A percentile compares a stretch with the other conserved stretches of the same genome.
phyloP scores from a whole-genome alignment of 2,113 vertebrate genomes.

The Dunckerocampus dactyliophorus region DNA sequence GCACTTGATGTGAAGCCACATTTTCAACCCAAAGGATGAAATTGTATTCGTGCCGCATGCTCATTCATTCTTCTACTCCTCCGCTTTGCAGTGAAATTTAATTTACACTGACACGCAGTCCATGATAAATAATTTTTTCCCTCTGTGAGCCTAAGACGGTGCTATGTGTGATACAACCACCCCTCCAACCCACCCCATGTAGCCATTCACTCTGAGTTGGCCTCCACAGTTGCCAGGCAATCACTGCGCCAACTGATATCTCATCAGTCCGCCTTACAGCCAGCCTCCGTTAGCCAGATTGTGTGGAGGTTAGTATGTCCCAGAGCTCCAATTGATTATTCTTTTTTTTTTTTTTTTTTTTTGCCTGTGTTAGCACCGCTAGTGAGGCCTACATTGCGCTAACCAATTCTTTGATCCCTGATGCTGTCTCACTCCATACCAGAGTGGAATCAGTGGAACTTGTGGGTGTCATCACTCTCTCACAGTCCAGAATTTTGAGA shows the following conservation, averaged over 20 bases:
- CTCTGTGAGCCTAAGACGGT: not conserved
- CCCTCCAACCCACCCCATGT: not conserved
- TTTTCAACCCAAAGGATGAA: slow-evolving; percentile 12
- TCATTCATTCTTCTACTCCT: slow-evolving; percentile 19
- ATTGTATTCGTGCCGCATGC: slow-evolving; percentile 5
- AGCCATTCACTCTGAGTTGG: slow-evolving; percentile 1
- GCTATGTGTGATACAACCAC: not conserved
- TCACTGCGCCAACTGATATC: slow-evolving; percentile 41
- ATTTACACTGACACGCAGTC: slow-evolving; percentile 9
- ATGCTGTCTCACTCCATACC: slow-evolving; percentile 21
- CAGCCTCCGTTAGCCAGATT: slow-evolving; percentile 34
- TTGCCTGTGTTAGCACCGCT: slow-evolving; percentile 45
- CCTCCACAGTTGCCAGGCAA: slow-evolving; percentile 22
- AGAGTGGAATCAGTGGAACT: slow-evolving; percentile 25
- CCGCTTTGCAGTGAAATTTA: slow-evolving; percentile 26
- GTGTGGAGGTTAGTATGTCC: slow-evolving; percentile 44
- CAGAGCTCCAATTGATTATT: slow-evolving; percentile 46
- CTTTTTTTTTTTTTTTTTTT: slow-evolving; percentile 26
- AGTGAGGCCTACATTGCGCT: slow-evolving; percentile 45
- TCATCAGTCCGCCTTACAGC: slow-evolving; percentile 28
- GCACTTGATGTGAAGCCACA: slow-evolving; percentile 6
- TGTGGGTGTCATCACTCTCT: not conserved
- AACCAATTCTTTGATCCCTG: slow-evolving; percentile 44
- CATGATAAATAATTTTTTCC: not conserved
- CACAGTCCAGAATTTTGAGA: not conserved